phyloP scores from a whole-genome alignment of 1,140 invertebrate species.

The Diorhabda sublineata region DNA sequence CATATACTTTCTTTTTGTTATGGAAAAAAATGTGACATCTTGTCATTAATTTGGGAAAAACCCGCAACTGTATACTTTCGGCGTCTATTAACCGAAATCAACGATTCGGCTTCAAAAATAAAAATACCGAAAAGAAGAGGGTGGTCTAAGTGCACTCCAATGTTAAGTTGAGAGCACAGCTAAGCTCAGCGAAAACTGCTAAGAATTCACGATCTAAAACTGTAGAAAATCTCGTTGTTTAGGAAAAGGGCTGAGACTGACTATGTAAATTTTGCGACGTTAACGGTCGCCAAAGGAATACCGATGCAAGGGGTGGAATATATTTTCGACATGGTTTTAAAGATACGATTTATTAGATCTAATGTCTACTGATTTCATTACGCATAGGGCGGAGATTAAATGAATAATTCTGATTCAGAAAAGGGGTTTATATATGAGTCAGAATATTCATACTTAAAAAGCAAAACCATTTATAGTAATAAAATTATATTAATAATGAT shows the following conservation, averaged over 20 bases:
- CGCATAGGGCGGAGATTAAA: constrained; percentile 3
- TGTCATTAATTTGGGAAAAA: too few relatives aligned
- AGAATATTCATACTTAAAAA: too few relatives aligned
- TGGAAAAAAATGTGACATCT: too few relatives aligned
- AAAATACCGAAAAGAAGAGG: constrained; percentile 13
- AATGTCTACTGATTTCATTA: constrained; percentile 12
- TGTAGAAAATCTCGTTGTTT: constrained; percentile 6
- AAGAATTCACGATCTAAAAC: constrained; percentile 12
- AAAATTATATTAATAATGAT: too few relatives aligned
- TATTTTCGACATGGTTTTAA: constrained; percentile 3
- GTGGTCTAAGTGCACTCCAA: constrained; percentile 14
- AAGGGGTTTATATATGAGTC: too few relatives aligned
- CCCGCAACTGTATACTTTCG: background rate
- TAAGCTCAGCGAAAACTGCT: constrained; percentile 15
- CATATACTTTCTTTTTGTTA: too few relatives aligned
- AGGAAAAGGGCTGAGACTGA: constrained; percentile 8
- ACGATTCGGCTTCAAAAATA: constrained; percentile 4
- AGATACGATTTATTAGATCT: constrained; percentile 5
- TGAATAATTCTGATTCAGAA: constrained; percentile 1
- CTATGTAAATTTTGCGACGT: constrained; percentile 17
- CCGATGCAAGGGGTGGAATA: constrained; percentile 12
- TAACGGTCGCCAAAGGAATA: constrained; percentile 9
- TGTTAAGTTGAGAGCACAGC: constrained; percentile 11
- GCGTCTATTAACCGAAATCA: constrained; percentile 10
- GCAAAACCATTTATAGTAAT: too few relatives aligned